Conservation (phyloP, 1,140 invertebrate genomes). For the Procambarus clarkii region DNA sequence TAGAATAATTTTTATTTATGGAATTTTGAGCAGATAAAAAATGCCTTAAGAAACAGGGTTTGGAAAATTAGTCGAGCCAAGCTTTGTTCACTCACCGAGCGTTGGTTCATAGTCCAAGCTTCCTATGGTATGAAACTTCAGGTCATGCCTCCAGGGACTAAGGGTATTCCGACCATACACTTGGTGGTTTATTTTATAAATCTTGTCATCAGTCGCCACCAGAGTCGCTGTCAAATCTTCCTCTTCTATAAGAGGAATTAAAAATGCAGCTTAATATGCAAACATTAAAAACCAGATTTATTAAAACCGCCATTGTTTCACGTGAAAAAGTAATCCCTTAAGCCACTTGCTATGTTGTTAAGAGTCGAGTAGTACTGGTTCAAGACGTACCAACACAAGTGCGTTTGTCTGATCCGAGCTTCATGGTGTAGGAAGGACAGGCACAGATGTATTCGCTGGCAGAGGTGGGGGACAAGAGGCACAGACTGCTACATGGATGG, state of each 20-base stretch:
- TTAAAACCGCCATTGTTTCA: too few species aligned
- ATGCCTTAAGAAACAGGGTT: too few species aligned
- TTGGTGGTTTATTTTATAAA: neutral
- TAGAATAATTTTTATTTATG: too few species aligned
- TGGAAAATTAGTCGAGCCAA: neutral
- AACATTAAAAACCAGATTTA: too few species aligned
- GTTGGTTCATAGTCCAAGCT: constrained; percentile 10
- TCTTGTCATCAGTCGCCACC: too few species aligned
- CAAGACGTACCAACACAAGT: constrained; percentile 74
- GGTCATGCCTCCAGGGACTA: neutral
- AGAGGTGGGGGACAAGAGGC: constrained; percentile 79
- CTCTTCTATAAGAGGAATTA: too few species aligned
- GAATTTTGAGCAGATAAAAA: too few species aligned
- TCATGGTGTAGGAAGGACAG: constrained; percentile 76
- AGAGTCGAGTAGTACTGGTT: too few species aligned
- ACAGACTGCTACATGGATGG: constrained; percentile 83
- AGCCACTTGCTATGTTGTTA: too few species aligned
- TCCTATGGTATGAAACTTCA: neutral
- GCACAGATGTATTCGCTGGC: constrained; percentile 81
- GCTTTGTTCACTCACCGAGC: neutral
- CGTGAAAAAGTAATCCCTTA: neutral
- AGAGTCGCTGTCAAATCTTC: too few species aligned
- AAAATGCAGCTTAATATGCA: too few species aligned
- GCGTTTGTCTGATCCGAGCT: constrained; percentile 77
- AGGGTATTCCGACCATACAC: neutral